phyloP scores from a whole-genome alignment of 2,888 invertebrate species.

The Masnerella sp. region DNA sequence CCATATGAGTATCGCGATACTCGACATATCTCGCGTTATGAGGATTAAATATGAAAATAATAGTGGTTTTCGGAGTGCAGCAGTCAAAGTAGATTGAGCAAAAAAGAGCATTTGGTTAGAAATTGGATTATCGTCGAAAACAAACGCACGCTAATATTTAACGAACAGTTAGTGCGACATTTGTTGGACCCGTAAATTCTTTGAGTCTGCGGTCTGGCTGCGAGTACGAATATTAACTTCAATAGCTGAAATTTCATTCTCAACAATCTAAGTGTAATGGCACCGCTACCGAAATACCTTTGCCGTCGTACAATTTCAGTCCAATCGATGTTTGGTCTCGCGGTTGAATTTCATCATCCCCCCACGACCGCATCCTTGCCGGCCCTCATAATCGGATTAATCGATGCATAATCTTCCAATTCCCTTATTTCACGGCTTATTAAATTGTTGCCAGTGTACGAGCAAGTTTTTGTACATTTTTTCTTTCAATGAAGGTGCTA shows the following conservation, averaged over 20 bases:
- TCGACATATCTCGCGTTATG: no score
- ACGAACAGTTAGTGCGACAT: slow-evolving; percentile 14
- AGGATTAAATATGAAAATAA: no score
- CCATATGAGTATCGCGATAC: no score
- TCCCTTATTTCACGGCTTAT: slow-evolving; percentile 36
- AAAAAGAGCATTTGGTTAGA: no score
- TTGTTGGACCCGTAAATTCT: slow-evolving; percentile 19
- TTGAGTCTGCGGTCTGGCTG: slow-evolving; percentile 5
- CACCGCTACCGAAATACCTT: slow-evolving; percentile 44
- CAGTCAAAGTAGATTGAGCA: no score
- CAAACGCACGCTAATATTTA: no score
- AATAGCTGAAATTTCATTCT: slow-evolving; percentile 44
- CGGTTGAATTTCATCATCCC: slow-evolving; percentile 53
- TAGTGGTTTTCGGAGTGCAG: no score
- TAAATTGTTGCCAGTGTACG: no score
- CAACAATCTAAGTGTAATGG: slow-evolving; percentile 42
- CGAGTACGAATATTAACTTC: slow-evolving; percentile 43
- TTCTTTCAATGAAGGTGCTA: no score
- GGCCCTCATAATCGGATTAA: slow-evolving; percentile 60
- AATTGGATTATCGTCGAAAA: no score
- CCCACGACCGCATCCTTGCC: slow-evolving; percentile 31
- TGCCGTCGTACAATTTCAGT: slow-evolving; percentile 41
- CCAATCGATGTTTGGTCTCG: slow-evolving; percentile 49
- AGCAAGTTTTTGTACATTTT: no score
- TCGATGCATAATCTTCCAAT: slow-evolving; percentile 52